Evolutionary conservation across 2,113 vertebrate species (phyloP).

Genomic region (Cebidichthys violaceus): DNA sequence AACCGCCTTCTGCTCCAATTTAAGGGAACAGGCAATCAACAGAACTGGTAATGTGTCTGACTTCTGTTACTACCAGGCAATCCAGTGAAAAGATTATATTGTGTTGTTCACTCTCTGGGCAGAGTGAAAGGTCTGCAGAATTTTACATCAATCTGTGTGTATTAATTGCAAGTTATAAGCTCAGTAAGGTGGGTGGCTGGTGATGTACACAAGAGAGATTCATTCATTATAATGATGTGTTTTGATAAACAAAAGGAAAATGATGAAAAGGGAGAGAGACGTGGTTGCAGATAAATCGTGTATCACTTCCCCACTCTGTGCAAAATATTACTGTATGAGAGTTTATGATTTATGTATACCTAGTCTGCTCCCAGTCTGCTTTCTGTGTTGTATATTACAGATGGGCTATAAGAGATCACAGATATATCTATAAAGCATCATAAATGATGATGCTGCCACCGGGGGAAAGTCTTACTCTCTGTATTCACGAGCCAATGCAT

Average conservation of each 20-base stretch:
- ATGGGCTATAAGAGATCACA: slow-evolving; percentile 44
- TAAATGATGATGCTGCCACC: slow-evolving; percentile 51
- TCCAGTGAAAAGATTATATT: not conserved
- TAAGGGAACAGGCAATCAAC: not conserved
- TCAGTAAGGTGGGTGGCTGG: not conserved
- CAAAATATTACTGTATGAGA: slow-evolving; percentile 28
- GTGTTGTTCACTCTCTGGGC: not conserved
- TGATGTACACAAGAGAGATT: not conserved
- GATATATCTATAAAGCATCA: slow-evolving; percentile 59
- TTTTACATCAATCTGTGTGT: not conserved
- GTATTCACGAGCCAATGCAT: slow-evolving; percentile 39
- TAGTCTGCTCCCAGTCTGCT: slow-evolving; percentile 49
- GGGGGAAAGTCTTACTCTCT: slow-evolving; percentile 20
- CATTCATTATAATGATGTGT: slow-evolving; percentile 14
- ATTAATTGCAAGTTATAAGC: not conserved
- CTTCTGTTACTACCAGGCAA: not conserved
- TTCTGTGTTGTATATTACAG: slow-evolving; percentile 47
- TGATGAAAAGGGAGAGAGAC: not conserved
- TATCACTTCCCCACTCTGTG: slow-evolving; percentile 21
- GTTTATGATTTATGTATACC: slow-evolving; percentile 63
- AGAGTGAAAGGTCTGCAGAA: not conserved
- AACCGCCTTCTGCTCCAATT: slow-evolving; percentile 11
- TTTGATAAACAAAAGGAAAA: slow-evolving; percentile 11
- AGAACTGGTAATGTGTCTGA: not conserved
- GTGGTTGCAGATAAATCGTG: slow-evolving; percentile 29